Conservation (phyloP, 2,888 invertebrate genomes). For the Tetranychus truncatus region DNA sequence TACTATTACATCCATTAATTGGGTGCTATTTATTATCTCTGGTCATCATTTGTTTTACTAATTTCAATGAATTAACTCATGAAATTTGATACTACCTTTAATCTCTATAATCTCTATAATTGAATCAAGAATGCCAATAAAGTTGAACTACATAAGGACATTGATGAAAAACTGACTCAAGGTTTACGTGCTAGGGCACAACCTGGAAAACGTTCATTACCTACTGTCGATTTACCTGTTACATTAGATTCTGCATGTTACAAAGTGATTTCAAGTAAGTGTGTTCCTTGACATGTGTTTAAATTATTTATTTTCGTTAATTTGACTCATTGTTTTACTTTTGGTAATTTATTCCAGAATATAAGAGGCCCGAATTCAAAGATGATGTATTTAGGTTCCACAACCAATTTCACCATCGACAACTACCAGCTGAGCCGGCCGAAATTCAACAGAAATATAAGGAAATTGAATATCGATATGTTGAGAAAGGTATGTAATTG, state of each 20-base stretch:
- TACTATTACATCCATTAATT: no score
- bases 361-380: conserved; percentile 14
- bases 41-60: no score
- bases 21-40: no score
- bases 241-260: conserved; percentile 20
- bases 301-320: not conserved
- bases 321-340: not conserved
- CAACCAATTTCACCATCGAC: not conserved
- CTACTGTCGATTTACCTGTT: conserved; percentile 19
- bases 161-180: not conserved
- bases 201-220: not conserved
- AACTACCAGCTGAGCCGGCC: conserved; percentile 16
- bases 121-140: not conserved
- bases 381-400: conserved; percentile 14
- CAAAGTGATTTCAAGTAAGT: conserved; percentile 16
- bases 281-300: not conserved
- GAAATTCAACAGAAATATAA: conserved; percentile 10
- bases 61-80: no score
- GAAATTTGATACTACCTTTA: not conserved
- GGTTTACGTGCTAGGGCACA: not conserved
- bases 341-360: conserved; percentile 6
- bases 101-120: not conserved
- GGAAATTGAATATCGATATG: conserved; percentile 10
- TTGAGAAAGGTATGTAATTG: not conserved
- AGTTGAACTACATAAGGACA: not conserved